Conservation (phyloP, 1,140 invertebrate genomes). For the Bathynomus jamesi region DNA sequence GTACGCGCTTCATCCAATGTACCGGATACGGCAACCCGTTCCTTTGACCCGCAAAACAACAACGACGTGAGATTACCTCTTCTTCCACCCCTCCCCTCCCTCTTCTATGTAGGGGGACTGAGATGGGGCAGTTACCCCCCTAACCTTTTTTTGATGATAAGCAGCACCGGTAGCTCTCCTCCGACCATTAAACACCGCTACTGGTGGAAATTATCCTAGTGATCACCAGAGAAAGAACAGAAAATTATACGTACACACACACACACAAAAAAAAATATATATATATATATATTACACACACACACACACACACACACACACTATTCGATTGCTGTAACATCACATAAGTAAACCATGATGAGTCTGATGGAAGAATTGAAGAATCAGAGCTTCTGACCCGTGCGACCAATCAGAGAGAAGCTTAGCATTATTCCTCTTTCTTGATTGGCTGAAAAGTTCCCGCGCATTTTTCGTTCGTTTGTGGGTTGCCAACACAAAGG, state of each 20-base stretch:
- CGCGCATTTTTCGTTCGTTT: too few relatives aligned
- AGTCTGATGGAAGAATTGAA: too few relatives aligned
- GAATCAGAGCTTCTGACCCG: too few relatives aligned
- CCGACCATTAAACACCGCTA: background rate
- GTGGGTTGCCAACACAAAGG: too few relatives aligned
- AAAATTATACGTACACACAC: background rate
- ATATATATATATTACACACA: background rate
- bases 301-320: background rate
- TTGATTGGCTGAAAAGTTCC: too few relatives aligned
- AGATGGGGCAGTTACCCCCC: background rate
- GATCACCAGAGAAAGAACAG: background rate
- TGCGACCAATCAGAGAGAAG: too few relatives aligned
- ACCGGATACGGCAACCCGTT: background rate
- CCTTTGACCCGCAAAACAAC: background rate
- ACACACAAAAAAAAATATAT: background rate
- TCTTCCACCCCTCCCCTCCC: background rate
- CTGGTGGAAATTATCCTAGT: background rate
- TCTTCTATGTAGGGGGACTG: background rate
- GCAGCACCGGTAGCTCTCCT: background rate
- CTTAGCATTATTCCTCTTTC: too few relatives aligned
- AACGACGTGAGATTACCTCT: background rate
- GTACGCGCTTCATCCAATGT: background rate
- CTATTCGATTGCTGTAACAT: too few relatives aligned
- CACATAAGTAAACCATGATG: too few relatives aligned
- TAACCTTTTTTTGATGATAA: background rate